Conservation (phyloP, 2,888 invertebrate species). For the Dasysyrphus albostriatus region DNA sequence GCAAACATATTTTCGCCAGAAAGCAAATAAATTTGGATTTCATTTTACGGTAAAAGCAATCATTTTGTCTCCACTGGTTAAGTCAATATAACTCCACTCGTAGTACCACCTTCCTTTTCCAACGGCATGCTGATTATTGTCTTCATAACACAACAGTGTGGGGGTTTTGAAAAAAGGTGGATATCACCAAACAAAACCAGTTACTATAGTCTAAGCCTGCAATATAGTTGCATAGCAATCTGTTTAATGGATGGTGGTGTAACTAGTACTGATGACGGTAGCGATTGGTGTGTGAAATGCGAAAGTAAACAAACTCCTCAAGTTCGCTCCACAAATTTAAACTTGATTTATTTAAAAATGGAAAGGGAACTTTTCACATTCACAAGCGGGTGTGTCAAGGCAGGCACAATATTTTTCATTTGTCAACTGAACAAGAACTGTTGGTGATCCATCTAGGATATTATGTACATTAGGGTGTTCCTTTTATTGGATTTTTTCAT, state of each 20-base stretch:
- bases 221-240: slow-evolving; percentile 48
- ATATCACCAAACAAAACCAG: slow-evolving; percentile 59
- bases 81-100: slow-evolving; percentile 39
- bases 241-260: not conserved
- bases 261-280: slow-evolving; percentile 37
- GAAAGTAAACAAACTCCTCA: slow-evolving; percentile 52
- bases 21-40: slow-evolving; percentile 75
- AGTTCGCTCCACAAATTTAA: not conserved
- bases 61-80: slow-evolving; percentile 53
- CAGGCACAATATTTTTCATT: too few relatives aligned
- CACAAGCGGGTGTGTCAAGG: too few relatives aligned
- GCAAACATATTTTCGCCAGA: slow-evolving; percentile 74
- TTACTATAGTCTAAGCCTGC: slow-evolving; percentile 36
- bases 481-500: too few relatives aligned
- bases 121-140: not conserved
- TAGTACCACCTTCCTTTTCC: not conserved
- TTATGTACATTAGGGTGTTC: too few relatives aligned
- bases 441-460: too few relatives aligned
- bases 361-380: too few relatives aligned
- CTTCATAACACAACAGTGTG: slow-evolving; percentile 27
- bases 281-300: slow-evolving; percentile 33
- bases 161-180: slow-evolving; percentile 26
- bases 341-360: too few relatives aligned
- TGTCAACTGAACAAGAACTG: too few relatives aligned
- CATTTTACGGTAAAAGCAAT: slow-evolving; percentile 75